Percentiles rank a stretch among this genome's conserved stretches.
These are phyloP conservation scores for Cliona cf. orientalis DNA, from an alignment of 37 sponge, comb jelly and placozoan species.

Conservation along the genomic window DNA sequence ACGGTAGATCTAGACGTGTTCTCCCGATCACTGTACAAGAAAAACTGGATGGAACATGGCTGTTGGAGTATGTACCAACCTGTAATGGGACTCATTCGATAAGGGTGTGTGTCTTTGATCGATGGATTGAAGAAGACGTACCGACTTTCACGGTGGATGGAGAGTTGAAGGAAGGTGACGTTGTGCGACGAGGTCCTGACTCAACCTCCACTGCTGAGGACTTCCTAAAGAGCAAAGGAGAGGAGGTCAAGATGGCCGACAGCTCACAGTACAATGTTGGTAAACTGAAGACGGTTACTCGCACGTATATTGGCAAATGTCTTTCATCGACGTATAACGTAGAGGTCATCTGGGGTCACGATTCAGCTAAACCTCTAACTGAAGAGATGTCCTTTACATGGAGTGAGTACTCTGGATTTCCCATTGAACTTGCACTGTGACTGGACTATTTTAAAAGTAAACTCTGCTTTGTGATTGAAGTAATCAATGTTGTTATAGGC, in stretches of 20 bases:
- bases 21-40: too few relatives aligned
- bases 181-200: not conserved
- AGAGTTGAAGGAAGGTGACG: not conserved
- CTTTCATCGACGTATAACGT: not conserved
- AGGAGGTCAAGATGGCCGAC: not conserved
- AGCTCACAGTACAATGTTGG: not conserved
- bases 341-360: not conserved
- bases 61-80: not conserved
- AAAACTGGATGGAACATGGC: not conserved
- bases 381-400: not conserved
- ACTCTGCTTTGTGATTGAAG: too few relatives aligned
- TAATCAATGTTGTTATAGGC: too few relatives aligned
- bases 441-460: too few relatives aligned
- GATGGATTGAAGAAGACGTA: not conserved
- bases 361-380: not conserved
- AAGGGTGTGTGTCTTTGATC: not conserved
- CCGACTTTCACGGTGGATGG: not conserved
- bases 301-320: not conserved
- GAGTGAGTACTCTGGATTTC: constrained; percentile 1
- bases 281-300: not conserved
- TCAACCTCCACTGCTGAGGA: not conserved
- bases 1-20: too few relatives aligned
- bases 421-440: not conserved
- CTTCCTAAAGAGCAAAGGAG: too few relatives aligned
- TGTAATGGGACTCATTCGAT: not conserved